These are phyloP conservation scores for Cathartes aura DNA, from an alignment of 2,113 vertebrate genomes.

Conservation along the genomic window DNA sequence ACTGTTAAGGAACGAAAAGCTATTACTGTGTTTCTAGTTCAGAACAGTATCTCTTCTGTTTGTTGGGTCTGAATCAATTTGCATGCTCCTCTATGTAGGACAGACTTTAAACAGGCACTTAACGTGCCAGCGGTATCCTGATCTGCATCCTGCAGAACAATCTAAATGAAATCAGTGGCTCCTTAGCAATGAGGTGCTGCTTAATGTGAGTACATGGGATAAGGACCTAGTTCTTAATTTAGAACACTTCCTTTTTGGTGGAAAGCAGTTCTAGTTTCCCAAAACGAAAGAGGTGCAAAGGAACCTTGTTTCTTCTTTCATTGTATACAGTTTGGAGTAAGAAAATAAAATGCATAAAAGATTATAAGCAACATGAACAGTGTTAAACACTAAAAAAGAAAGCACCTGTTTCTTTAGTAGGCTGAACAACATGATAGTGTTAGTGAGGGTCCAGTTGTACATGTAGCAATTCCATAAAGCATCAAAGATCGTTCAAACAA, in stretches of 20 bases:
- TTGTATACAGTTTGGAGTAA: background rate
- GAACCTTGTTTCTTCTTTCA: background rate
- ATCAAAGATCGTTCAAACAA: background rate
- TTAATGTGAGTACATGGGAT: background rate
- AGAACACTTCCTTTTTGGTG: background rate
- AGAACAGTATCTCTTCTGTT: constrained; percentile 39
- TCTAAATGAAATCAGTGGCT: constrained; percentile 10
- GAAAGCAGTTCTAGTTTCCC: background rate
- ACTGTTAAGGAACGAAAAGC: background rate
- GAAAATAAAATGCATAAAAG: background rate
- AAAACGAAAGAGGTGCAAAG: background rate
- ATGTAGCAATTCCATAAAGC: background rate
- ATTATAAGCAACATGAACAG: background rate
- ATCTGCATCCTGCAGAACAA: background rate
- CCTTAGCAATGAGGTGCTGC: constrained; percentile 15
- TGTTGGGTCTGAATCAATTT: constrained; percentile 23
- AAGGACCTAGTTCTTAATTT: background rate
- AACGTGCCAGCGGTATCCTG: constrained; percentile 13
- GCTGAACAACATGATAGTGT: background rate
- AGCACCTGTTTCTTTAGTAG: background rate
- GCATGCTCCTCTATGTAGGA: constrained; percentile 6
- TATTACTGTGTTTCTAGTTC: background rate
- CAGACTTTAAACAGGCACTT: constrained; percentile 34
- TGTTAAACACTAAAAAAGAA: background rate
- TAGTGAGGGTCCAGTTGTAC: background rate